Conservation (phyloP, 2,797 vertebrate species). For the Octomys mimax region DNA sequence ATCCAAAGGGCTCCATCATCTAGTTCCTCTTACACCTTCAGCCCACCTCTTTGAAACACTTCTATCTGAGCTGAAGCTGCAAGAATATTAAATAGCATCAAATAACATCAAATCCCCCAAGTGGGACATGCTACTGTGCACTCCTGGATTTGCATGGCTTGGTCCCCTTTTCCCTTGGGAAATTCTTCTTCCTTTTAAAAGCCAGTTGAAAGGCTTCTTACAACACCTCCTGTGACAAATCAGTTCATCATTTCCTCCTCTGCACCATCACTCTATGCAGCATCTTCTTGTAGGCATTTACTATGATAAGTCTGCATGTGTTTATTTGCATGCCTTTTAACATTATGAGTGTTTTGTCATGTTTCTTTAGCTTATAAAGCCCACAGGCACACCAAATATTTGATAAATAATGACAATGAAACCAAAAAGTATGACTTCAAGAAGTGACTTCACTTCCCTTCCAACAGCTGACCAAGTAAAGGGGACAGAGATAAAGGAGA, state of each 20-base stretch:
- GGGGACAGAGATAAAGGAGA: constrained; percentile 36
- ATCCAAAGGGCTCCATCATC: background rate
- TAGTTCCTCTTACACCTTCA: background rate
- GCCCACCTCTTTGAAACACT: background rate
- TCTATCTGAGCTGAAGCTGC: background rate
- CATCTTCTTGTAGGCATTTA: background rate
- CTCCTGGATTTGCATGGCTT: background rate
- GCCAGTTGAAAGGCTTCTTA: background rate
- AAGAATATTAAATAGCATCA: background rate
- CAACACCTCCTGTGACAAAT: background rate
- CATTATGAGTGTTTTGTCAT: background rate
- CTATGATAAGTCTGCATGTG: background rate
- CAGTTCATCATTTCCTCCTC: background rate
- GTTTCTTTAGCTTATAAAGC: background rate
- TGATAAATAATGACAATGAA: constrained; percentile 21
- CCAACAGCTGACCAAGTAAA: constrained; percentile 51
- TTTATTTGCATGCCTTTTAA: background rate
- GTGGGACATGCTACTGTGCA: background rate
- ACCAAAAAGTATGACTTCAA: constrained; percentile 54
- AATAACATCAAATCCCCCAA: background rate
- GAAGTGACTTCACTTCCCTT: constrained; percentile 68
- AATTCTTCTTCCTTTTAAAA: constrained; percentile 29
- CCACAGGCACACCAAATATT: background rate
- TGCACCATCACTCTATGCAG: background rate
- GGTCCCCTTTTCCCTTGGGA: background rate